These are phyloP conservation scores for Intellagama lesueurii DNA, from an alignment of 2,797 vertebrate species.

Conservation along the genomic window DNA sequence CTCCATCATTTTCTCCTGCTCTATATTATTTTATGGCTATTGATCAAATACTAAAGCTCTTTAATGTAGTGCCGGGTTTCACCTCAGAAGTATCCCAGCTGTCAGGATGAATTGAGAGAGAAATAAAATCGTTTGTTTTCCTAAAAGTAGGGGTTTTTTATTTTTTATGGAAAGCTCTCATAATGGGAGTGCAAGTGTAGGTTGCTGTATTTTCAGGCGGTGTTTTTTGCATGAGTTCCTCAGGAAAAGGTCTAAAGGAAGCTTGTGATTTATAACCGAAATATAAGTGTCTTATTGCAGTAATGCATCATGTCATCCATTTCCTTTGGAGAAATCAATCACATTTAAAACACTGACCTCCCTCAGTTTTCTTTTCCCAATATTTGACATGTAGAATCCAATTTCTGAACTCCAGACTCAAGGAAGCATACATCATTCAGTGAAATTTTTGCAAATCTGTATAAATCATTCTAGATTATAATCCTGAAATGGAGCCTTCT, in stretches of 20 bases:
- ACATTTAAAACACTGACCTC: constrained; percentile 77
- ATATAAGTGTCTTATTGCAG: constrained; percentile 80
- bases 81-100: constrained; percentile 51
- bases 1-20: constrained; percentile 42
- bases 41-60: constrained; percentile 39
- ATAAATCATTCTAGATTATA: constrained; percentile 73
- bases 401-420: constrained; percentile 74
- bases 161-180: constrained; percentile 38
- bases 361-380: constrained; percentile 73
- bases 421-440: constrained; percentile 75
- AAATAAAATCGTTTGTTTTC: constrained; percentile 43
- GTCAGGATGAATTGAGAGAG: constrained; percentile 60
- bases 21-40: constrained; percentile 37
- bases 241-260: constrained; percentile 58
- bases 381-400: constrained; percentile 78
- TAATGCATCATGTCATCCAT: constrained; percentile 80
- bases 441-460: constrained; percentile 68
- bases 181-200: constrained; percentile 52
- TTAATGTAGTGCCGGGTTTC: constrained; percentile 32
- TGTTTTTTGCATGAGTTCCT: constrained; percentile 64
- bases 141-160: constrained; percentile 45
- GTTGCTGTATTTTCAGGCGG: neutral
- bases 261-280: constrained; percentile 81
- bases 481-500: constrained; percentile 53
- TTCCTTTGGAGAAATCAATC: constrained; percentile 80